Conservation (phyloP, 2,888 invertebrate species). For the Sinopyrophorus schimmeli region DNA sequence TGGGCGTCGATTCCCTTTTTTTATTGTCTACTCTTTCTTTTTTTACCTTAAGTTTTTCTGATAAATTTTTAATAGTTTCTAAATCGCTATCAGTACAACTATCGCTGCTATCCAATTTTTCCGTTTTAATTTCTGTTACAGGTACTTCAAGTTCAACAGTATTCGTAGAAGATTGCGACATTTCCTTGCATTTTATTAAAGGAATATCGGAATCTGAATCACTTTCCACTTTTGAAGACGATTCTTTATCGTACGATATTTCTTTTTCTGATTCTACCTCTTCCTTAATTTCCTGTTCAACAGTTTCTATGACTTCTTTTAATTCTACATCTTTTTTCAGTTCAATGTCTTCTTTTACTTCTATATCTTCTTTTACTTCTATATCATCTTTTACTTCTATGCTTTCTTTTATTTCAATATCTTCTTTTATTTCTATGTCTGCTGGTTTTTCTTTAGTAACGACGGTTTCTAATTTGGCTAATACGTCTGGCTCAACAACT, state of each 20-base stretch:
- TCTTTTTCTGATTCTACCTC: too few species aligned
- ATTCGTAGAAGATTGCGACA: slow-evolving; percentile 36
- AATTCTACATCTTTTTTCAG: slow-evolving; percentile 28
- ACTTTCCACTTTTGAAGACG: slow-evolving; percentile 34
- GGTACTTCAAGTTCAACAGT: slow-evolving; percentile 34
- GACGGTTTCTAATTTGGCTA: slow-evolving; percentile 45
- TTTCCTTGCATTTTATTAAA: slow-evolving; percentile 39
- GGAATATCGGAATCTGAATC: slow-evolving; percentile 45
- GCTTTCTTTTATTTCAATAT: too few species aligned
- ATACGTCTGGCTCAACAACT: slow-evolving; percentile 44
- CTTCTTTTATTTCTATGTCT: slow-evolving; percentile 36
- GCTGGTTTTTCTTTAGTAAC: slow-evolving; percentile 44
- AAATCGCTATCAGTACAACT: slow-evolving; percentile 54
- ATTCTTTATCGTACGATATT: too few species aligned
- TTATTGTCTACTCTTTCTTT: slow-evolving; percentile 45
- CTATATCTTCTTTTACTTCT: slow-evolving; percentile 23
- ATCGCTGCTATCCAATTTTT: slow-evolving; percentile 18
- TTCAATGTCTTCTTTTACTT: slow-evolving; percentile 28
- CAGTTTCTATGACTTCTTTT: too few species aligned
- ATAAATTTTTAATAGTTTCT: slow-evolving; percentile 27
- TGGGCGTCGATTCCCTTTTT: slow-evolving; percentile 38
- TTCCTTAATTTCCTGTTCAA: too few species aligned
- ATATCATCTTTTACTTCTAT: too few species aligned
- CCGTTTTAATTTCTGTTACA: slow-evolving; percentile 36
- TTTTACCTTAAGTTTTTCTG: slow-evolving; percentile 39